phyloP scores from a whole-genome alignment of 2,888 invertebrate genomes.

The Amaurobius ferox region DNA sequence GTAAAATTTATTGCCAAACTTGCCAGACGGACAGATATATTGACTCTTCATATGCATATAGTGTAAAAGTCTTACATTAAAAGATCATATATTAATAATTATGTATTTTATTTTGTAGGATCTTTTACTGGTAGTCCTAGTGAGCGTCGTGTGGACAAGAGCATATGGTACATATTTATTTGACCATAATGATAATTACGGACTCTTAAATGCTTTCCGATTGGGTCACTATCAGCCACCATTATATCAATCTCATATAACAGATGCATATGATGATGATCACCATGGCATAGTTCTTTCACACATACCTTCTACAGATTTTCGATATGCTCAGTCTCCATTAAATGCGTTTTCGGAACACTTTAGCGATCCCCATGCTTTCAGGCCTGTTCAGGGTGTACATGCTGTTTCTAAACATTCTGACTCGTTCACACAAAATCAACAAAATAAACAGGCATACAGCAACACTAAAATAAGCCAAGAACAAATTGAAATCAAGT shows the following conservation, averaged over 20 bases:
- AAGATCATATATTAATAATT: no score
- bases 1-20: no score
- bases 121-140: conserved; percentile 28
- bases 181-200: neutral
- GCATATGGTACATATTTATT: conserved; percentile 21
- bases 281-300: neutral
- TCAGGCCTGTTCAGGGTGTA: no score
- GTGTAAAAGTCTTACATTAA: no score
- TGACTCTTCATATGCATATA: no score
- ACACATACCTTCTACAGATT: neutral
- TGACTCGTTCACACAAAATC: no score
- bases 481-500: neutral
- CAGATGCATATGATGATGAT: conserved; percentile 22
- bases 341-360: no score
- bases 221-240: conserved; percentile 23
- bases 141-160: conserved; percentile 29
- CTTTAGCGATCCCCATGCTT: no score
- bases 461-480: neutral
- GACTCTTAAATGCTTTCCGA: conserved; percentile 16
- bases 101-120: no score
- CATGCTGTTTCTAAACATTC: no score
- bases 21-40: no score
- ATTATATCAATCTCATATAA: conserved; percentile 16
- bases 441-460: neutral
- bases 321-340: no score